These are phyloP conservation scores for Chaetorhynchus papuensis DNA, from an alignment of 2,113 vertebrate species.

Conservation along the genomic window DNA sequence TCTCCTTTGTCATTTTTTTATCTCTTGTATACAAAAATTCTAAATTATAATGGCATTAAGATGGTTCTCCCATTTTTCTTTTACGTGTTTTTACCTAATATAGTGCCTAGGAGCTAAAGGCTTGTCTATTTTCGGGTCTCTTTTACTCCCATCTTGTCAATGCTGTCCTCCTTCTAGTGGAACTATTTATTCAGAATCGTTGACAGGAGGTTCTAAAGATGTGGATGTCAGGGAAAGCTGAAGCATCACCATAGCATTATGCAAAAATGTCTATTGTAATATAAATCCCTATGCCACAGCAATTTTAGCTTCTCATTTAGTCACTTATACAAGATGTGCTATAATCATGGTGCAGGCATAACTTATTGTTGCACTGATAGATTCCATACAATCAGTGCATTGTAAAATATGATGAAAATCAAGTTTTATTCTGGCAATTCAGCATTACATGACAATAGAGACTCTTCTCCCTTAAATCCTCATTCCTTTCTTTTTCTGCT, in stretches of 20 bases:
- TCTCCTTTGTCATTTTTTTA: neutral
- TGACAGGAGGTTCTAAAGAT: constrained; percentile 1
- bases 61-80: neutral
- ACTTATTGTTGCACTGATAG: constrained; percentile 23
- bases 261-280: constrained; percentile 53
- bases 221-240: neutral
- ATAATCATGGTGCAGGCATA: constrained; percentile 37
- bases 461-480: constrained; percentile 12
- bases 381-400: constrained; percentile 41
- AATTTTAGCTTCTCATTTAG: constrained; percentile 46
- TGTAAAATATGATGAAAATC: constrained; percentile 48
- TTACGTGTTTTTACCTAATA: neutral
- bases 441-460: constrained; percentile 30
- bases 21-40: neutral
- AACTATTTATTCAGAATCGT: constrained; percentile 5
- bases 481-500: neutral
- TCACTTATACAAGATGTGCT: constrained; percentile 29
- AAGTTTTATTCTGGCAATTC: constrained; percentile 41
- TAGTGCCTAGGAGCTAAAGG: neutral
- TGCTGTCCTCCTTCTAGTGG: neutral
- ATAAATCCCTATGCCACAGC: constrained; percentile 33
- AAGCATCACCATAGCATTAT: constrained; percentile 41
- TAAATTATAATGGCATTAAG: neutral
- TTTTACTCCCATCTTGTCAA: neutral
- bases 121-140: neutral